These are phyloP conservation scores for Pseudolycoriella hygida DNA, from an alignment of 2,888 invertebrate genomes.

Conservation along the genomic window DNA sequence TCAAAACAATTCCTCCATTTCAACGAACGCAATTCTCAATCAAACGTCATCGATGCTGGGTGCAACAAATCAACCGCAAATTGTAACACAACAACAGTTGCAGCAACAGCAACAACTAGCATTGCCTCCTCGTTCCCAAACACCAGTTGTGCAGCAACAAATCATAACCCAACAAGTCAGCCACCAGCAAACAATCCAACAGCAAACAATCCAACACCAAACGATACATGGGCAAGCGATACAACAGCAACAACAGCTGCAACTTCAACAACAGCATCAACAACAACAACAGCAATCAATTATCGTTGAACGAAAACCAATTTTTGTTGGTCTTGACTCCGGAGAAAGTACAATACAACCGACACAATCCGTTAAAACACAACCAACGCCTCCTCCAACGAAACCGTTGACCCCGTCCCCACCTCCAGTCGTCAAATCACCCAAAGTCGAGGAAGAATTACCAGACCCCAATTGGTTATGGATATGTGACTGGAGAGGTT, in stretches of 20 bases:
- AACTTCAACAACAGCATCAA: constrained; percentile 6
- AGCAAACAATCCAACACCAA: constrained; percentile 6
- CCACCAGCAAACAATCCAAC: constrained; percentile 1
- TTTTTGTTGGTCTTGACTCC: constrained; percentile 11
- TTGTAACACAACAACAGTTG: neutral
- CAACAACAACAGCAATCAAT: constrained; percentile 12
- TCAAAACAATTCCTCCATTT: constrained; percentile 9
- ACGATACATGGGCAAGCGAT: constrained; percentile 4
- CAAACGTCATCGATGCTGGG: constrained; percentile 8
- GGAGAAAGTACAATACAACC: neutral
- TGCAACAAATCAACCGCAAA: constrained; percentile 5
- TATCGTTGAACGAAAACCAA: constrained; percentile 18
- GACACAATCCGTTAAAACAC: constrained; percentile 1
- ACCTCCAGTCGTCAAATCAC: constrained; percentile 4
- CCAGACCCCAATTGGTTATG: constrained; percentile 32
- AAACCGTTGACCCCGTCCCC: constrained; percentile 5
- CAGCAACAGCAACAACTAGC: neutral
- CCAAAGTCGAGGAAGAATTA: constrained; percentile 14
- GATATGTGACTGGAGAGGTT: constrained; percentile 90
- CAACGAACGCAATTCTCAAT: constrained; percentile 1
- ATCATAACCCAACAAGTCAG: constrained; percentile 8
- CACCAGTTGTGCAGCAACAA: neutral
- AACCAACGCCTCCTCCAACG: constrained; percentile 6
- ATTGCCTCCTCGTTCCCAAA: neutral
- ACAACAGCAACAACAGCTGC: constrained; percentile 6